Conservation (phyloP, 2,113 vertebrate genomes). For the Chionis minor region DNA sequence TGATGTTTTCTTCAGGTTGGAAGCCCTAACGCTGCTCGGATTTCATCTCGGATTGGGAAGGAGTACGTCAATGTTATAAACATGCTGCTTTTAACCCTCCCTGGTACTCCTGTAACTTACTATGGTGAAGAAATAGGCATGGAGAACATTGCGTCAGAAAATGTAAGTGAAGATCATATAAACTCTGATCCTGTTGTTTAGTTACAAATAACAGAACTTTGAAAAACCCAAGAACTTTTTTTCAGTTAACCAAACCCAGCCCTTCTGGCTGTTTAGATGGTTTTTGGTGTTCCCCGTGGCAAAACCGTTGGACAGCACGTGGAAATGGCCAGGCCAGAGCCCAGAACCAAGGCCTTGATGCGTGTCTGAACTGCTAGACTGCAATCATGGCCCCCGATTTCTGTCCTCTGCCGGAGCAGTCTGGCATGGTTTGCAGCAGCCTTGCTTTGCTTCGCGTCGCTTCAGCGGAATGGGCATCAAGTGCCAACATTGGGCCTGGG, state of each 20-base stretch:
- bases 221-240: not conserved
- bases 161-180: not conserved
- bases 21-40: conserved; percentile 81
- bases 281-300: not conserved
- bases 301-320: not conserved
- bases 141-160: conserved; percentile 69
- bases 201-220: not conserved
- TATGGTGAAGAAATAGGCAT: conserved; percentile 99
- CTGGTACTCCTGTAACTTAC: conserved; percentile 92
- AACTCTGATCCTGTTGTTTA: not conserved
- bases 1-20: conserved; percentile 78
- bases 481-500: not conserved
- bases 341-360: not conserved
- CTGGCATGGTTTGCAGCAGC: not conserved
- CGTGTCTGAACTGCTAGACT: not conserved
- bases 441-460: not conserved
- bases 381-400: not conserved
- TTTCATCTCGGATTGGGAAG: conserved; percentile 83
- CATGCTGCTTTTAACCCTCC: conserved; percentile 94
- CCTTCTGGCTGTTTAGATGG: not conserved
- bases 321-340: not conserved
- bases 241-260: not conserved
- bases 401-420: not conserved
- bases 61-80: conserved; percentile 82
- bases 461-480: not conserved